These are phyloP conservation scores for Temnothorax ravouxi DNA, from an alignment of 2,888 invertebrate genomes.

Conservation along the genomic window DNA sequence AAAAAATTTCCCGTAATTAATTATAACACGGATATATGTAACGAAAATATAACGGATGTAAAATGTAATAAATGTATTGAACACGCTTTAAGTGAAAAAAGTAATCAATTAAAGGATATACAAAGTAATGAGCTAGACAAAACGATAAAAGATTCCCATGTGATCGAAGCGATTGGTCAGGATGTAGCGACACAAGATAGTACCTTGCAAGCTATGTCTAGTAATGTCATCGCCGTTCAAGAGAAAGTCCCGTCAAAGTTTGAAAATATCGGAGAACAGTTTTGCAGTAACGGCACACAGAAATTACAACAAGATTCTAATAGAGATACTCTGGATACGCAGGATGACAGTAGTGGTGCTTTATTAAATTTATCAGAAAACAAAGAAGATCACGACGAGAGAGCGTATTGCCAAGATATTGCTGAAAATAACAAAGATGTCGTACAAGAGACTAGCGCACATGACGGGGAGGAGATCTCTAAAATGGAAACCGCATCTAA, in stretches of 20 bases:
- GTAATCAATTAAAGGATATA: constrained; percentile 70
- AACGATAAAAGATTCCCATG: neutral
- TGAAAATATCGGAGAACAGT: constrained; percentile 23
- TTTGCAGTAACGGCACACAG: neutral
- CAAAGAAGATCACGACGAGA: neutral
- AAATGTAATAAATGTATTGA: constrained; percentile 72
- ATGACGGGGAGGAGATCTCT: constrained; percentile 34
- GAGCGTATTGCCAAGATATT: neutral
- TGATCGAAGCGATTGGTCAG: neutral
- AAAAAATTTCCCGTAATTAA: constrained; percentile 81
- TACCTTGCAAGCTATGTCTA: neutral
- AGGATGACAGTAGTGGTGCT: neutral
- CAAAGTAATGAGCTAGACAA: constrained; percentile 49
- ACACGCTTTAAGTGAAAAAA: constrained; percentile 71
- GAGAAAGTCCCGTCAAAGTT: neutral
- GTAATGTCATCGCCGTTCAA: neutral
- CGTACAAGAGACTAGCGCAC: constrained; percentile 26
- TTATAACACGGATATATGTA: constrained; percentile 72
- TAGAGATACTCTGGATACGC: neutral
- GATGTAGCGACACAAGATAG: neutral
- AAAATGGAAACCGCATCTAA: constrained; percentile 42
- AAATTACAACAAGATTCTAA: constrained; percentile 10
- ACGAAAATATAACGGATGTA: constrained; percentile 68
- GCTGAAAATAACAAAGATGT: constrained; percentile 38
- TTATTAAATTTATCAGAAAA: constrained; percentile 10